These are phyloP conservation scores for Diplodus puntazzo DNA, from an alignment of 2,797 vertebrate genomes.

Conservation along the genomic window DNA sequence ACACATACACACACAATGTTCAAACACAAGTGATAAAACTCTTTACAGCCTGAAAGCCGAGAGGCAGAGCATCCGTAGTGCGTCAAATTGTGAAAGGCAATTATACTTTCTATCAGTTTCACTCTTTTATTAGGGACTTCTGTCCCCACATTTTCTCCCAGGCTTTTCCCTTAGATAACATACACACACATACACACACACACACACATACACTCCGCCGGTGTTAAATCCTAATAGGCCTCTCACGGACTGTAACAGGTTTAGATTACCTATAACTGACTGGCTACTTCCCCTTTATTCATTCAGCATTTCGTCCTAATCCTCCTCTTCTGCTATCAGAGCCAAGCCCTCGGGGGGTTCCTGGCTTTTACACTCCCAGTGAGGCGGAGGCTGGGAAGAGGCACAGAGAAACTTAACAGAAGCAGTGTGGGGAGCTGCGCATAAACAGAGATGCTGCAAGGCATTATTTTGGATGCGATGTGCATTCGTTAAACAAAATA, in stretches of 20 bases:
- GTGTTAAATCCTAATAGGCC: slow-evolving; percentile 52
- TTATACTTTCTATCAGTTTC: slow-evolving; percentile 64
- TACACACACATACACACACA: slow-evolving; percentile 14
- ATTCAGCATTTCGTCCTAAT: slow-evolving; percentile 59
- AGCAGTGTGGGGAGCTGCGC: background rate
- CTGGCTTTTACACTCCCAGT: slow-evolving; percentile 32
- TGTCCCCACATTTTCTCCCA: slow-evolving; percentile 38
- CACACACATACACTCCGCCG: slow-evolving; percentile 8
- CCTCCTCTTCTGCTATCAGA: slow-evolving; percentile 54
- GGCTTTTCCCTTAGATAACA: slow-evolving; percentile 43
- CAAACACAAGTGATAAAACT: slow-evolving; percentile 54
- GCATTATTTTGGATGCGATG: slow-evolving; percentile 10
- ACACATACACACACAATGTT: slow-evolving; percentile 32
- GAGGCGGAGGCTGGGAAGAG: slow-evolving; percentile 33
- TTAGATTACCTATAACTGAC: slow-evolving; percentile 69
- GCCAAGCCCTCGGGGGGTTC: slow-evolving; percentile 33
- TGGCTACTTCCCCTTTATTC: slow-evolving; percentile 68
- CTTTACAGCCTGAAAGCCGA: slow-evolving; percentile 45
- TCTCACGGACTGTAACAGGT: slow-evolving; percentile 55
- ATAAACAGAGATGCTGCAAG: slow-evolving; percentile 34
- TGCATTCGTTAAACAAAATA: slow-evolving; percentile 27
- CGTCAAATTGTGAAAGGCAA: slow-evolving; percentile 54
- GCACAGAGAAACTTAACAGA: slow-evolving; percentile 26
- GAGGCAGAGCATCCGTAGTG: slow-evolving; percentile 43
- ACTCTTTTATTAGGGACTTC: slow-evolving; percentile 54